phyloP scores from a whole-genome alignment of 2,113 vertebrate genomes.

The Callospermophilus lateralis region DNA sequence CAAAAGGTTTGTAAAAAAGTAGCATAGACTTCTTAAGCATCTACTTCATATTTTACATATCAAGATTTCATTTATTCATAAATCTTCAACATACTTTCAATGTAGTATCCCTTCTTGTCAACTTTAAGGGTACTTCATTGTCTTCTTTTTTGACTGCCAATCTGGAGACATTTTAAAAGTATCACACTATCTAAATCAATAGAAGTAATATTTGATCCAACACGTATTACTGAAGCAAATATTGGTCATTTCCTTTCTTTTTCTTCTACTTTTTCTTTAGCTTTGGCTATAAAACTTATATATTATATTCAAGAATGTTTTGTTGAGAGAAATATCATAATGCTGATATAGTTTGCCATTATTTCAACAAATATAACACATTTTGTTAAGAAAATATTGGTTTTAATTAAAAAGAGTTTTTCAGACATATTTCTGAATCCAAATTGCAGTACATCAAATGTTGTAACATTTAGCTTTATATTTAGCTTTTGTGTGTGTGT shows the following conservation, averaged over 20 bases:
- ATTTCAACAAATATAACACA: background rate
- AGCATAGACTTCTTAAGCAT: background rate
- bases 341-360: background rate
- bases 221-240: constrained; percentile 34
- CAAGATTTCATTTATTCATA: background rate
- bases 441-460: background rate
- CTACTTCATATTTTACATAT: background rate
- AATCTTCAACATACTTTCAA: background rate
- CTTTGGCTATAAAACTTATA: background rate
- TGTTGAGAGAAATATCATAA: background rate
- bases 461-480: background rate
- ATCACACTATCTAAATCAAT: background rate
- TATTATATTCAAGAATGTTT: background rate
- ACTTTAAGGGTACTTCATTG: background rate
- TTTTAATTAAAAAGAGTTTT: background rate
- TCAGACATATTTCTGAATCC: background rate
- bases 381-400: background rate
- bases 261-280: background rate
- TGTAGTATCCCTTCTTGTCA: background rate
- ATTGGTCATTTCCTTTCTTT: background rate
- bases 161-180: background rate
- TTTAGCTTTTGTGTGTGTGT: too few relatives aligned
- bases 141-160: background rate
- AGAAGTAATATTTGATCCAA: background rate
- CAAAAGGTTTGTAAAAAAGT: background rate